These are phyloP conservation scores for Drosophila sturtevanti DNA, from an alignment of 1,140 invertebrate species.

Conservation along the genomic window DNA sequence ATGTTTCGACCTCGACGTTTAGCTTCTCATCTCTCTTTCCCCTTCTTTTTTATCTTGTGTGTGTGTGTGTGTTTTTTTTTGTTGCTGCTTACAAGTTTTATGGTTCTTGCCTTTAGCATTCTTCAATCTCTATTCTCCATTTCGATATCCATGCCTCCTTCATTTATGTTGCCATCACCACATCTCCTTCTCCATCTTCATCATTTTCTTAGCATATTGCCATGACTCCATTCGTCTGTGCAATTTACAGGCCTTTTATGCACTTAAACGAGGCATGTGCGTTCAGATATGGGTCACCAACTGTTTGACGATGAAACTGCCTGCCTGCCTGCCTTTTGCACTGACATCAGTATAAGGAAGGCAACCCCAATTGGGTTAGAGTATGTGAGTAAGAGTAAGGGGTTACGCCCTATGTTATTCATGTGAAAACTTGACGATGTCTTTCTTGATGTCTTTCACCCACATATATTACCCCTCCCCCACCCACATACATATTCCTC, in stretches of 20 bases:
- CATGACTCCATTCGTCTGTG: conserved; percentile 20
- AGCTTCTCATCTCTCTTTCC: conserved; percentile 5
- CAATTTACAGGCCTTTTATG: conserved; percentile 43
- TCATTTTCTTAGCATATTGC: neutral
- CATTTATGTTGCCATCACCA: too few species aligned
- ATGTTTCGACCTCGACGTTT: conserved; percentile 45
- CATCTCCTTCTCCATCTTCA: neutral
- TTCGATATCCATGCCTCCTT: neutral
- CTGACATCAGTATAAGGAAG: conserved; percentile 32
- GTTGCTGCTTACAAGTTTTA: conserved; percentile 23
- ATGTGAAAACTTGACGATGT: conserved; percentile 35
- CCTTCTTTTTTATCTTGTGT: too few species aligned
- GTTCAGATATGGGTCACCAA: conserved; percentile 50
- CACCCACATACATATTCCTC: neutral
- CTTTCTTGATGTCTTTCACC: neutral
- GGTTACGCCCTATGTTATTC: conserved; percentile 5
- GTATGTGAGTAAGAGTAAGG: neutral
- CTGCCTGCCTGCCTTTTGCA: too few species aligned
- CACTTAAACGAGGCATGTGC: conserved; percentile 40
- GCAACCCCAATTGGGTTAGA: conserved; percentile 14
- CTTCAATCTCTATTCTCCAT: neutral
- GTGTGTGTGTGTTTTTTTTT: neutral
- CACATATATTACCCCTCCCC: too few species aligned
- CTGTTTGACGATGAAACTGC: conserved; percentile 52
- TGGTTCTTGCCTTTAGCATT: conserved; percentile 14